Base-by-base conservation (phyloP, 1,140 invertebrate genomes). In the Leucophenga varia region DNA sequence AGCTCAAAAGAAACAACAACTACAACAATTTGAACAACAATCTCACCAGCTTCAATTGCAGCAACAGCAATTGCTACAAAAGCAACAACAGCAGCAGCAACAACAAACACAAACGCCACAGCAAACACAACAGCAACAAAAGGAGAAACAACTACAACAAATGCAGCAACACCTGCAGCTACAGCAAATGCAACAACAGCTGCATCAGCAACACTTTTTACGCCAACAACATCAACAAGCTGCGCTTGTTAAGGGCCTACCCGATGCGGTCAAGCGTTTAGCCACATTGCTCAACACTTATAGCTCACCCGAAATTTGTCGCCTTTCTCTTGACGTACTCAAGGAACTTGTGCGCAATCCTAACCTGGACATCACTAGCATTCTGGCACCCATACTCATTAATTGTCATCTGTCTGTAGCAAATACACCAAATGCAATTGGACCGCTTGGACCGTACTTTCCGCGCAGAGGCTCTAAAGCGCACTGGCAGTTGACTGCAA, bases 261-360 rank as follows among this genome's bases (percentile, higher is more conserved):
- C 86, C 14, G 92, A 95, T 64, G 84, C 91, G 4, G 78, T 91
- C 5, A 81, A 91, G 41, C 89, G 93, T 49, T 75, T 95, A 36
- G 85, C 93, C 9, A 93, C 91, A 0, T 77, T 96, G 20, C 80
- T 95, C 1, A 95, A 95, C 74, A 89, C 91, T 4, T 95, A 91
- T 64, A 93, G 91, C 68, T 87, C 91, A n/a, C 82, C 87, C 1
- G 89, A 95, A 51, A 84, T 95, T 59, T 79, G 91, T 49, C 83
- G 84, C 40, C 80, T 88, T 43, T 86, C 88, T 20, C 84, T 94
- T 57, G 87, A 93, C 59, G 81, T 93, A 18, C 79, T 95, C 13
- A 89, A 90, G 55, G 91, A 95, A 74, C 80, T 95, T 59, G 82
- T 94, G 2, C 80, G 92, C 59, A 83, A 91, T 32, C 86, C 90